Evolutionary conservation across 2,797 vertebrate species (phyloP).

Genomic region (Siniperca scherzeri): DNA sequence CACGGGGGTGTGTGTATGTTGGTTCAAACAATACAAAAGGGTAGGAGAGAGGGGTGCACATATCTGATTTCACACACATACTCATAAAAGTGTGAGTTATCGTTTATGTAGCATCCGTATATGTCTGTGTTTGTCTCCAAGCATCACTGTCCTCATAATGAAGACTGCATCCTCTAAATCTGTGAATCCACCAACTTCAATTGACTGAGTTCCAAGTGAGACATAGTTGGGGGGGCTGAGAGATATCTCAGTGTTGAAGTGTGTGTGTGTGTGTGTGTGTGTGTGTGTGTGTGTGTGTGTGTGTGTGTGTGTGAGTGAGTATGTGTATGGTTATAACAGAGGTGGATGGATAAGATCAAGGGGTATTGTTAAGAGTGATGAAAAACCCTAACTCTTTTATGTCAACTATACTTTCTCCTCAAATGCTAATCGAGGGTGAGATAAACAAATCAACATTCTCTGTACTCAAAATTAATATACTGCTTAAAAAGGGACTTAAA

Average conservation of each 20-base stretch:
- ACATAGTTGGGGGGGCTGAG: slow-evolving; percentile 24
- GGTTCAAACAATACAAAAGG: not conserved
- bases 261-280: not conserved
- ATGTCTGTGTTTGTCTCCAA: slow-evolving; percentile 25
- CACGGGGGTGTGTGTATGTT: not conserved
- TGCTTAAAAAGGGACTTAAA: not conserved
- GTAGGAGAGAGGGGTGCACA: not conserved
- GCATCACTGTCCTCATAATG: slow-evolving; percentile 63
- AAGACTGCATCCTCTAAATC: slow-evolving; percentile 37
- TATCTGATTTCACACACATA: slow-evolving; percentile 16
- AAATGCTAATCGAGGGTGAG: not conserved
- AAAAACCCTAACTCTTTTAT: not conserved
- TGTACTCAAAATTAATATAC: not conserved
- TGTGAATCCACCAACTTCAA: slow-evolving; percentile 46
- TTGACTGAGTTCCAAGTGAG: slow-evolving; percentile 51
- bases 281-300: not conserved
- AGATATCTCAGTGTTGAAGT: slow-evolving; percentile 1
- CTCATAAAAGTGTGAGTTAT: slow-evolving; percentile 10
- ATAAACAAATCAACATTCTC: not conserved
- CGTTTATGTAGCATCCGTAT: not conserved
- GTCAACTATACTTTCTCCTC: not conserved
- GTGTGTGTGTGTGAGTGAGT: not conserved
- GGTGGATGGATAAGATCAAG: slow-evolving; percentile 25
- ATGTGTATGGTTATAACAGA: not conserved
- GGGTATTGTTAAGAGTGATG: not conserved